Evolutionary conservation across 1,140 invertebrate species (phyloP).

Genomic region (Caenorhabditis inopinata): DNA sequence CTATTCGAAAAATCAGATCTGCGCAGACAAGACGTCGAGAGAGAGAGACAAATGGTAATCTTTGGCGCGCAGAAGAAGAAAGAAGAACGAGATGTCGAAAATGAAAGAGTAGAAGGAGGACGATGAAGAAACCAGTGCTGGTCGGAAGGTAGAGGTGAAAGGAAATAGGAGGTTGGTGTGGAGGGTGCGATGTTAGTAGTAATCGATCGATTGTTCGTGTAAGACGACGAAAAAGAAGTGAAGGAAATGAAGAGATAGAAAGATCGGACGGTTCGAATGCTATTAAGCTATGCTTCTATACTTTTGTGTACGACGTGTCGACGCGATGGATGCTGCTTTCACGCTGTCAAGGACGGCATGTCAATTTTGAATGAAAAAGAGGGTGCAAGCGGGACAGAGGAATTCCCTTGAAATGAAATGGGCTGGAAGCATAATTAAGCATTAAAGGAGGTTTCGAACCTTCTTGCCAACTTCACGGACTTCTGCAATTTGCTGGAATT

Average conservation of each 20-base stretch:
- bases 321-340: too few species aligned
- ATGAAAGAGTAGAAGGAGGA: neutral
- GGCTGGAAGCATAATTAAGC: too few species aligned
- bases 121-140: neutral
- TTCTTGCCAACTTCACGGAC: too few species aligned
- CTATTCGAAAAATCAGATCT: too few species aligned
- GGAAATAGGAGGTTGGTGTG: neutral
- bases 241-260: too few species aligned
- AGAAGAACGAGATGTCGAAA: neutral
- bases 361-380: neutral
- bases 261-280: neutral
- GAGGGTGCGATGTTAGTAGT: neutral
- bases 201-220: neutral
- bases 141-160: neutral
- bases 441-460: too few species aligned
- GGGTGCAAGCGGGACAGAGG: neutral
- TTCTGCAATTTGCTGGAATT: too few species aligned
- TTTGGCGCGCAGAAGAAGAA: slow-evolving; percentile 13
- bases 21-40: neutral
- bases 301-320: too few species aligned
- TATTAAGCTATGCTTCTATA: slow-evolving; percentile 5
- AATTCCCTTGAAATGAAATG: neutral
- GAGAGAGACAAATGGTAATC: slow-evolving; percentile 2
- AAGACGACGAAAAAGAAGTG: neutral
- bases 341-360: neutral